These are phyloP conservation scores for Halocynthia aurantium DNA, from an alignment of 23 tunicate species.

Conservation along the genomic window DNA sequence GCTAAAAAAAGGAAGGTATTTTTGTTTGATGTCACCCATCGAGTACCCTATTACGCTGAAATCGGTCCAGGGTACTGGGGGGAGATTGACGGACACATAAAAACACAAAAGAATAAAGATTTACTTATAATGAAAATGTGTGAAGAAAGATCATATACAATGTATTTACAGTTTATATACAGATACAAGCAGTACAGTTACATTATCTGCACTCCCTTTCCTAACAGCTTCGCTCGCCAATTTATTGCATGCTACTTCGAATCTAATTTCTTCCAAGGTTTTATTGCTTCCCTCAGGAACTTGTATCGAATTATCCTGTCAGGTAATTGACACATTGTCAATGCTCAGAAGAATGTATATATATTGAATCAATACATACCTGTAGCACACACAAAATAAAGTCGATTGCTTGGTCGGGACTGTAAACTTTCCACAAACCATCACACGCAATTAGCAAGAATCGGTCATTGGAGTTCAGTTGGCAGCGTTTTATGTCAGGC, in stretches of 20 bases:
- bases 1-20: no score
- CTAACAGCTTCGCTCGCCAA: slow-evolving; percentile 94
- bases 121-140: no score
- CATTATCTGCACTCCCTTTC: slow-evolving; percentile 90
- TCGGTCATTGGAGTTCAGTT: slow-evolving; percentile 60
- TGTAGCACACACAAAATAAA: slow-evolving; percentile 66
- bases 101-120: no score
- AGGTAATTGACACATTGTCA: background rate
- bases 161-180: slow-evolving; percentile 34
- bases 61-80: no score
- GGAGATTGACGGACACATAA: no score
- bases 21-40: no score
- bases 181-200: slow-evolving; percentile 74
- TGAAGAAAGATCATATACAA: no score
- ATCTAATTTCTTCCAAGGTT: slow-evolving; percentile 51
- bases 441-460: slow-evolving; percentile 82
- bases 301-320: slow-evolving; percentile 50
- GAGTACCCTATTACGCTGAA: no score
- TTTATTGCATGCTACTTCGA: slow-evolving; percentile 71
- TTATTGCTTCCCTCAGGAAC: slow-evolving; percentile 63
- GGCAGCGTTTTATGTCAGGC: slow-evolving; percentile 90
- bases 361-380: slow-evolving; percentile 19
- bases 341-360: no score
- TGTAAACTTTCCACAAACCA: slow-evolving; percentile 91
- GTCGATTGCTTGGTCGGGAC: slow-evolving; percentile 75